These are phyloP conservation scores for Calliphora vicina DNA, from an alignment of 1,140 invertebrate species.

Conservation along the genomic window DNA sequence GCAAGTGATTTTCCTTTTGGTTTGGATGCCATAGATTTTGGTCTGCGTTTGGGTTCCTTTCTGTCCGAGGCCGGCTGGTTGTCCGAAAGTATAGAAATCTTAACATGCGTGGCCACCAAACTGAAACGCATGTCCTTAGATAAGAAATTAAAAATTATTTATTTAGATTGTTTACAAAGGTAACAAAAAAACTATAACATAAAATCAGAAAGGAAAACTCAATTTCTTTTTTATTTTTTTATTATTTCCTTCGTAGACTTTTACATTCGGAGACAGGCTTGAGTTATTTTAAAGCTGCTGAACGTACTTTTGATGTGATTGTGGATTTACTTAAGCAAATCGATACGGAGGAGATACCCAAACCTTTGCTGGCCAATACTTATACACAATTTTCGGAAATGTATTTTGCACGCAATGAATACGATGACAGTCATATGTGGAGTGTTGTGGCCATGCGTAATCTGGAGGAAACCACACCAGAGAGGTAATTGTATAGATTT, in stretches of 20 bases:
- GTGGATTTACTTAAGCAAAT: constrained; percentile 41
- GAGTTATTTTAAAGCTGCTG: constrained; percentile 77
- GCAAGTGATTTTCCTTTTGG: constrained; percentile 27
- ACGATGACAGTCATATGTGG: constrained; percentile 78
- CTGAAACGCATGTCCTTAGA: constrained; percentile 44
- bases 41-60: constrained; percentile 75
- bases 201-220: no score
- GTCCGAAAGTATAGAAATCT: constrained; percentile 74
- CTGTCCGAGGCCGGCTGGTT: constrained; percentile 88
- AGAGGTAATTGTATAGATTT: constrained; percentile 60
- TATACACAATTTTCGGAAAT: constrained; percentile 82
- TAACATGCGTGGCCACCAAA: constrained; percentile 68
- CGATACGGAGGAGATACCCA: constrained; percentile 44
- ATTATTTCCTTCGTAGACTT: constrained; percentile 69
- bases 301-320: constrained; percentile 46
- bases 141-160: constrained; percentile 65
- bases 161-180: constrained; percentile 79
- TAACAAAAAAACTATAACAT: no score
- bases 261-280: constrained; percentile 82
- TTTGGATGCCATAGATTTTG: constrained; percentile 65
- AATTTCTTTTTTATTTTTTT: not conserved
- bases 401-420: constrained; percentile 83
- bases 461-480: constrained; percentile 69
- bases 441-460: constrained; percentile 75
- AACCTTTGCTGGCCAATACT: constrained; percentile 70